Base-by-base conservation (phyloP, 2,888 invertebrate species). In the Drosophila austrosaltans region DNA sequence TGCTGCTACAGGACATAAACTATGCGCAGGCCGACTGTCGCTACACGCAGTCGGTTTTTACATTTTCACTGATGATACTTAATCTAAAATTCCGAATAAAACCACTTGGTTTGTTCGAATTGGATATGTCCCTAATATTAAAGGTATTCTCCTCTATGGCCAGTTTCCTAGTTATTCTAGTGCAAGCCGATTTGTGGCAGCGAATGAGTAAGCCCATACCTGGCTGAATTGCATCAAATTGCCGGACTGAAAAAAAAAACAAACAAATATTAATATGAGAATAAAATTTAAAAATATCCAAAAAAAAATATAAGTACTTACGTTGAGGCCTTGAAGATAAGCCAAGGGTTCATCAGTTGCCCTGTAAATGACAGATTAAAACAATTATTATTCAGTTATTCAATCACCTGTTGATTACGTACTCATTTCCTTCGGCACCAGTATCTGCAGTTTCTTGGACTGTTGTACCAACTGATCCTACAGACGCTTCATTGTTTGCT, bases 171-270 rank as follows among this genome's bases (percentile, higher is more conserved):
- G 62, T 92, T 2, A 91, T 92, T 54, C 76, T 92, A 2, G 87
- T 92, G 44, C 92, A 92, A 81, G 77, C 86, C 28, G 92, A 92
- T 80, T 76, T 92, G 42, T 85, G 90, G 1, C 80, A 84, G 16
- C 81, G 92, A 8, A 91, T 91, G 36, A 75, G 78, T 28, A 10
- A 16, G n/a, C 1, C 53, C 79, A 79, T 76, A 91, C 90, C 91
- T 91, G 91, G 66, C 91, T 90, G 61, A 90, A 90, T 69, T 90
- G 83, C 91, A 91, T 91, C 63, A 90, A 82, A 66, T 91, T 91
- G 8, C 80, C 90, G 6, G 90, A 91, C 91, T 91, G 79, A 4
- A 84, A 80, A 58, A 48, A 30, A 5, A 56, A 12, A 63, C 53
- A 54, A 36, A 4, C 53, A 3, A 39, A 32, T 58, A 48, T 53